A percentile compares a stretch with the other conserved stretches of the same genome.
Evolutionary conservation across 2,797 vertebrate species (phyloP).

Genomic region (Echiichthys vipera): DNA sequence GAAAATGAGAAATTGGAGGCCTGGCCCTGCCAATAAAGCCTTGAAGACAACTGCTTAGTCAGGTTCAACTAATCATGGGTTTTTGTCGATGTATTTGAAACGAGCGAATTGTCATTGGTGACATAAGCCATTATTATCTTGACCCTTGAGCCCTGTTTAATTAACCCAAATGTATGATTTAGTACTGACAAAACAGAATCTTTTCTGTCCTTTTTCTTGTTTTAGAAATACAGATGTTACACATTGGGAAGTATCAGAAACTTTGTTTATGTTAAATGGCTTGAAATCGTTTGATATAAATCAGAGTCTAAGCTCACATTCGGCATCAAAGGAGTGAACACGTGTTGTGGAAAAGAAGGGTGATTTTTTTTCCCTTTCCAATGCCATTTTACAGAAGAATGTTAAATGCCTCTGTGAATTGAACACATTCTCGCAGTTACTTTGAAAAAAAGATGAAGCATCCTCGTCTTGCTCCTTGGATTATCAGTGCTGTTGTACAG

Average conservation of each 20-base stretch:
- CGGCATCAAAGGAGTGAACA: constrained; percentile 65
- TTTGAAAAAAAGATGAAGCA: constrained; percentile 47
- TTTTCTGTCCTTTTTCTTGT: neutral
- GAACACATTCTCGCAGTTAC: constrained; percentile 38
- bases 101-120: constrained; percentile 86
- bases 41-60: constrained; percentile 87
- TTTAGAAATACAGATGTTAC: constrained; percentile 35
- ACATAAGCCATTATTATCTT: constrained; percentile 87
- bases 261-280: constrained; percentile 51
- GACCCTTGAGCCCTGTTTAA: constrained; percentile 87
- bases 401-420: constrained; percentile 64
- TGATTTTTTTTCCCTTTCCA: constrained; percentile 18
- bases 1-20: constrained; percentile 63
- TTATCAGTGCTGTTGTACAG: constrained; percentile 66
- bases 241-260: constrained; percentile 36
- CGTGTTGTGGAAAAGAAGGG: constrained; percentile 51
- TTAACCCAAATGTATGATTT: constrained; percentile 84
- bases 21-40: constrained; percentile 83
- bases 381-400: constrained; percentile 71
- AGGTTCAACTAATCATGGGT: constrained; percentile 91
- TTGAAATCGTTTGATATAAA: constrained; percentile 59
- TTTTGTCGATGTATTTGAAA: constrained; percentile 88
- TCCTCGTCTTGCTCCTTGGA: constrained; percentile 49
- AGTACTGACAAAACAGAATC: constrained; percentile 68
- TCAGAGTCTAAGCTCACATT: constrained; percentile 48